Evolutionary conservation across 2,888 invertebrate genomes (phyloP).

Genomic region (Oegoconia quadripuncta): DNA sequence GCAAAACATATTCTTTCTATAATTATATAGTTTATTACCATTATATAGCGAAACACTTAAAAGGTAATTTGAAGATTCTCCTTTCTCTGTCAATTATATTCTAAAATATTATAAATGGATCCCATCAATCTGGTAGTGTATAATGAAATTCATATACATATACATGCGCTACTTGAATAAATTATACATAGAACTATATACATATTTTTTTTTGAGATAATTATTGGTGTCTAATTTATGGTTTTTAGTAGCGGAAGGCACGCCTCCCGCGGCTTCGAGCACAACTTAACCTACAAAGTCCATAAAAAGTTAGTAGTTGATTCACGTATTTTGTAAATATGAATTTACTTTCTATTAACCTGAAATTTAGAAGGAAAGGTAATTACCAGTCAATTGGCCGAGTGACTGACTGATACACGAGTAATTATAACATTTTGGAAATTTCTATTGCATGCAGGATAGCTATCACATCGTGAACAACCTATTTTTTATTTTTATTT

Average conservation of each 20-base stretch:
- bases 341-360: neutral
- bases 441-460: too few species aligned
- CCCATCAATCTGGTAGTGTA: constrained; percentile 9
- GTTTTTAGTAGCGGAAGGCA: constrained; percentile 7
- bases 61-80: constrained; percentile 10
- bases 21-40: neutral
- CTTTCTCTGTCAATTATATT: constrained; percentile 16
- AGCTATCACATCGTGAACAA: too few species aligned
- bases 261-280: constrained; percentile 7
- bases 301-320: neutral
- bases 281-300: neutral
- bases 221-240: constrained; percentile 13
- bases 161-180: constrained; percentile 13
- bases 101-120: constrained; percentile 17
- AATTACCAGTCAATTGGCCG: neutral
- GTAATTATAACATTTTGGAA: too few species aligned
- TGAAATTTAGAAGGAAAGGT: neutral
- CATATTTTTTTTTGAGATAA: constrained; percentile 14
- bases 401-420: too few species aligned
- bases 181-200: constrained; percentile 16
- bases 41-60: neutral
- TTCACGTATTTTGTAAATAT: neutral
- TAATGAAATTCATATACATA: constrained; percentile 12
- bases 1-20: too few species aligned
- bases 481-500: too few species aligned